phyloP scores from a whole-genome alignment of 2,888 invertebrate species.

The Eupithecia subumbrata region DNA sequence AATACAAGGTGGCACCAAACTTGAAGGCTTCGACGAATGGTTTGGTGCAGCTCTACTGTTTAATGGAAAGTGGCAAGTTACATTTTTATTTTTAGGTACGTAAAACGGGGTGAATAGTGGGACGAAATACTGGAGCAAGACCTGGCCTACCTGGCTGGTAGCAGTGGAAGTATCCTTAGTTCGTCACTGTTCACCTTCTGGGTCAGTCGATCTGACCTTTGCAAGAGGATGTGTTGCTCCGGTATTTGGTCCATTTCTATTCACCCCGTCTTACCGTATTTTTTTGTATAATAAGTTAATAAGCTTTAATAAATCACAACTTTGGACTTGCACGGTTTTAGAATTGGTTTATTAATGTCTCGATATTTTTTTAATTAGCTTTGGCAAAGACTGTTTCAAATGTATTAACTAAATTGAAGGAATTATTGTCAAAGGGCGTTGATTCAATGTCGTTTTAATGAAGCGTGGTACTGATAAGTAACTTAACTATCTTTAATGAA shows the following conservation, averaged over 20 bases:
- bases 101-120: no score
- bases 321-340: neutral
- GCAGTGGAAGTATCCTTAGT: no score
- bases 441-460: conserved; percentile 20
- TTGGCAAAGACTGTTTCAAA: neutral
- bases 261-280: no score
- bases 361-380: neutral
- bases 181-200: no score
- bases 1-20: neutral
- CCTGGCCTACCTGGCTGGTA: no score
- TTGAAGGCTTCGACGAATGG: neutral
- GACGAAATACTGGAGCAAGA: no score
- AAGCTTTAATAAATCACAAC: neutral
- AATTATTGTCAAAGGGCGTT: neutral
- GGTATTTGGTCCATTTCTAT: no score
- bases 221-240: no score
- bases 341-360: neutral
- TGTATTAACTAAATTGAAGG: neutral
- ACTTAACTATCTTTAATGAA: conserved; percentile 18
- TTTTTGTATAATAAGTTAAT: neutral
- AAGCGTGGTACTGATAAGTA: conserved; percentile 34
- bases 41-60: neutral
- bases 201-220: no score
- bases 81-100: neutral
- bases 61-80: neutral